A percentile compares a stretch with the other conserved stretches of the same genome.
phyloP scores from a whole-genome alignment of 1,140 invertebrate genomes.

The Proales similis region DNA sequence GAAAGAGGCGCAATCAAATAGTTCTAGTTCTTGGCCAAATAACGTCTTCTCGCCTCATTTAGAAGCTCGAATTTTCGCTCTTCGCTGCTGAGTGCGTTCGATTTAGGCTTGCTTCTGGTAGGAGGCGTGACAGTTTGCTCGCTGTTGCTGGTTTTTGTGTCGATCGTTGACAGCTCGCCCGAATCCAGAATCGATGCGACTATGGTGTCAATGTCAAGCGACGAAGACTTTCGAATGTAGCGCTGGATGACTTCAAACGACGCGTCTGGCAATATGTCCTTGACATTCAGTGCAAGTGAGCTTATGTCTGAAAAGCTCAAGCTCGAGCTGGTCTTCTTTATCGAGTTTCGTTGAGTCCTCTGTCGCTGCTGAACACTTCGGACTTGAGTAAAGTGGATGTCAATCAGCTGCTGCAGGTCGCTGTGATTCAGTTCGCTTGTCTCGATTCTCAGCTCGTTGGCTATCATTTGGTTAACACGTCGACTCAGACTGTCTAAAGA shows the following conservation, averaged over 20 bases:
- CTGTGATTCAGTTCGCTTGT: no score
- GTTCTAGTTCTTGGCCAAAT: slow-evolving; percentile 7
- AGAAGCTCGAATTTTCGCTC: slow-evolving; percentile 31
- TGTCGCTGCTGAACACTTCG: no score
- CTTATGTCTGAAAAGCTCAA: not conserved
- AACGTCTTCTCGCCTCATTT: slow-evolving; percentile 13
- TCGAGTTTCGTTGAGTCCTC: no score
- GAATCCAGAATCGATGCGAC: slow-evolving; percentile 29
- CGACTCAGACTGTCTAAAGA: no score
- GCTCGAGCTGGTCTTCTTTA: no score
- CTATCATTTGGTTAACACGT: no score
- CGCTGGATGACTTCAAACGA: slow-evolving; percentile 12
- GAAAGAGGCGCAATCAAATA: no score
- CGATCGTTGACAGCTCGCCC: not conserved
- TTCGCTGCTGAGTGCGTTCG: slow-evolving; percentile 3
- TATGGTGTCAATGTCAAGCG: slow-evolving; percentile 31
- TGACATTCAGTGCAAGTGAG: slow-evolving; percentile 3
- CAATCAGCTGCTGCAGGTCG: no score
- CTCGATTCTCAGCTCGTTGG: no score
- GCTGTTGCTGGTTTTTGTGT: not conserved
- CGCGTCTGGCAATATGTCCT: slow-evolving; percentile 30
- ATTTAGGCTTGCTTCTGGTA: not conserved
- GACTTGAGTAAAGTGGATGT: no score
- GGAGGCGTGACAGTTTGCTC: not conserved
- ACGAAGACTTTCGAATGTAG: slow-evolving; percentile 6